A percentile compares a stretch with the other conserved stretches of the same genome.
Evolutionary conservation across 2,113 vertebrate genomes (phyloP).

Genomic region (Hippocampus guttulatus): DNA sequence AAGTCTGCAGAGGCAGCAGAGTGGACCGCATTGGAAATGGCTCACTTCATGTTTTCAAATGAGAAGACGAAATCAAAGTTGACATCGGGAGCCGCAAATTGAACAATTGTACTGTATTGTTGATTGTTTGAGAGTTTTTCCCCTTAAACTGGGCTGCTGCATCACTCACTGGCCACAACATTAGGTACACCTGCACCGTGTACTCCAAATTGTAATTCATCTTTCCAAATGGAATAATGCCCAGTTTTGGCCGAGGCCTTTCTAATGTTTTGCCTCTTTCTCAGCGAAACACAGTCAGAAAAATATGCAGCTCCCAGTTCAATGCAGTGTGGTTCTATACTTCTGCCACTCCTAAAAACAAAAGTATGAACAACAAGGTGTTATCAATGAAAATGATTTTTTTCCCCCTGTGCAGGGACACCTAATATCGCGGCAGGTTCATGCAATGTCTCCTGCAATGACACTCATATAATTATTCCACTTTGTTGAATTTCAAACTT

Average conservation of each 20-base stretch:
- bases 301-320: not conserved
- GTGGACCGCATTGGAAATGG: conserved; percentile 32
- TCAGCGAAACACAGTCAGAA: not conserved
- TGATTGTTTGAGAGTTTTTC: not conserved
- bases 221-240: not conserved
- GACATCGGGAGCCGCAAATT: conserved; percentile 39
- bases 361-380: not conserved
- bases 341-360: not conserved
- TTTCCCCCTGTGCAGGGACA: not conserved
- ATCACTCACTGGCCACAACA: not conserved
- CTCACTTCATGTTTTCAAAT: conserved; percentile 42
- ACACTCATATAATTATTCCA: too few species aligned
- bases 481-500: not conserved
- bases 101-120: not conserved
- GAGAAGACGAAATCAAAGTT: conserved; percentile 60
- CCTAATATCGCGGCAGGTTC: not conserved
- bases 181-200: not conserved
- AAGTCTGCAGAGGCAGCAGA: conserved; percentile 32
- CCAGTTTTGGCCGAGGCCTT: not conserved
- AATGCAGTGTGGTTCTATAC: not conserved
- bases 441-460: not conserved
- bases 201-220: not conserved
- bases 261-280: not conserved
- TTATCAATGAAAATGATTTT: not conserved
- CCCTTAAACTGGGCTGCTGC: not conserved